These are phyloP conservation scores for Drosophila ercepeae DNA, from an alignment of 1,140 invertebrate genomes.

Conservation along the genomic window DNA sequence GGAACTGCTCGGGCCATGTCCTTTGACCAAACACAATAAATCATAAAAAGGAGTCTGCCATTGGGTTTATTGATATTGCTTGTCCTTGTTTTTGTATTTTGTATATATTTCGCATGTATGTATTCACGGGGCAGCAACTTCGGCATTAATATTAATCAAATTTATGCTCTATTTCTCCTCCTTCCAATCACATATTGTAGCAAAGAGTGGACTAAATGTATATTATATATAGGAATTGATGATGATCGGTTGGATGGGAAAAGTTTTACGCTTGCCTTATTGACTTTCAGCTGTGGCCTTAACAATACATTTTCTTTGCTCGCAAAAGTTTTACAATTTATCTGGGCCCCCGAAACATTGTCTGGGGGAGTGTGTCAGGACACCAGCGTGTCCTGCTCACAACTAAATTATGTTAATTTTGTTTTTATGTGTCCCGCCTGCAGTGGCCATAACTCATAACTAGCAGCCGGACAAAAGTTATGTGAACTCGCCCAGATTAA, in stretches of 20 bases:
- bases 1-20: slow-evolving; percentile 55
- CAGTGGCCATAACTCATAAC: slow-evolving; percentile 53
- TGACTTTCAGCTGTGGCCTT: slow-evolving; percentile 67
- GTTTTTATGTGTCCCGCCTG: slow-evolving; percentile 22
- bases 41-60: slow-evolving; percentile 61
- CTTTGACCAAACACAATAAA: slow-evolving; percentile 69
- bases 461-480: slow-evolving; percentile 56
- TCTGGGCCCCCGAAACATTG: slow-evolving; percentile 12
- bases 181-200: slow-evolving; percentile 22
- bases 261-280: slow-evolving; percentile 62
- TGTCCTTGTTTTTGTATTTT: slow-evolving; percentile 61
- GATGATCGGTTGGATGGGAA: slow-evolving; percentile 50
- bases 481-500: slow-evolving; percentile 46
- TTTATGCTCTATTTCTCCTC: slow-evolving; percentile 38
- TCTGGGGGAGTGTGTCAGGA: not conserved
- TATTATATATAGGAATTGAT: slow-evolving; percentile 50
- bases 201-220: not conserved
- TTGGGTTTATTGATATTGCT: slow-evolving; percentile 75
- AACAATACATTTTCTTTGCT: slow-evolving; percentile 40
- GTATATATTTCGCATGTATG: slow-evolving; percentile 12
- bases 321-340: slow-evolving; percentile 64
- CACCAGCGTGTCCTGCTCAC: slow-evolving; percentile 44
- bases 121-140: slow-evolving; percentile 2
- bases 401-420: slow-evolving; percentile 75
- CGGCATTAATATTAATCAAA: slow-evolving; percentile 74